These are phyloP conservation scores for Vulpes ferrilata DNA, from an alignment of 2,113 vertebrate species.

Conservation along the genomic window DNA sequence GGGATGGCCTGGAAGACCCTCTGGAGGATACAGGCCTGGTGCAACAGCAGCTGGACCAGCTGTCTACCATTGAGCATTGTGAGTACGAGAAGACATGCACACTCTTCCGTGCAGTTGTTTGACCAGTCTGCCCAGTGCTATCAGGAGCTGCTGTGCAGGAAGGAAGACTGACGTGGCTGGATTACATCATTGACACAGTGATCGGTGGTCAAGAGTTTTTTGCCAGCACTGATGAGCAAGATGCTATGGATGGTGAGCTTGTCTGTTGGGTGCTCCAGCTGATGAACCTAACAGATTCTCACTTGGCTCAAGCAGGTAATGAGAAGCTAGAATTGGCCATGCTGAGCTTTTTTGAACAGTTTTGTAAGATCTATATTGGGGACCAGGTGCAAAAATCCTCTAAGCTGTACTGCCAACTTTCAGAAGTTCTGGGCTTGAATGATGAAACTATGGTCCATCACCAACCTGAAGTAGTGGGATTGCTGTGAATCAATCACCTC, in stretches of 20 bases:
- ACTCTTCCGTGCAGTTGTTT: constrained; percentile 96
- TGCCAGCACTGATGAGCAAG: constrained; percentile 98
- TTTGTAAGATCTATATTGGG: constrained; percentile 99
- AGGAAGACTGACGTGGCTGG: constrained; percentile 98
- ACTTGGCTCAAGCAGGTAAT: constrained; percentile 97
- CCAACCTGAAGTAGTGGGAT: constrained; percentile 99
- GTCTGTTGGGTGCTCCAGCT: constrained; percentile 98
- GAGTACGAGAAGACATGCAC: constrained; percentile 99
- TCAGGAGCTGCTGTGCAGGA: constrained; percentile 99
- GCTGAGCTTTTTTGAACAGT: constrained; percentile 99
- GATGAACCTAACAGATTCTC: constrained; percentile 98
- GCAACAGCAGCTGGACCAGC: constrained; percentile 98
- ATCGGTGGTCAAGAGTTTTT: constrained; percentile 98
- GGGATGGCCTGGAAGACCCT: constrained; percentile 98
- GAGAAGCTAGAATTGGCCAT: constrained; percentile 98
- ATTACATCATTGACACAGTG: constrained; percentile 98
- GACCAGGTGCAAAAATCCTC: constrained; percentile 99
- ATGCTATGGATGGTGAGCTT: constrained; percentile 98
- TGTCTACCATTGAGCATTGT: constrained; percentile 97
- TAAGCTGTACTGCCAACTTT: constrained; percentile 98
- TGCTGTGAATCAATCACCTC: constrained; percentile 99
- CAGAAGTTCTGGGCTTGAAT: constrained; percentile 97
- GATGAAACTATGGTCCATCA: constrained; percentile 99
- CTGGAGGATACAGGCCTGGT: constrained; percentile 97
- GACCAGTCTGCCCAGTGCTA: constrained; percentile 98